A percentile compares a stretch with the other conserved stretches of the same genome.
Conservation (phyloP, 1,140 invertebrate species). For the Euglossa dilemma region DNA sequence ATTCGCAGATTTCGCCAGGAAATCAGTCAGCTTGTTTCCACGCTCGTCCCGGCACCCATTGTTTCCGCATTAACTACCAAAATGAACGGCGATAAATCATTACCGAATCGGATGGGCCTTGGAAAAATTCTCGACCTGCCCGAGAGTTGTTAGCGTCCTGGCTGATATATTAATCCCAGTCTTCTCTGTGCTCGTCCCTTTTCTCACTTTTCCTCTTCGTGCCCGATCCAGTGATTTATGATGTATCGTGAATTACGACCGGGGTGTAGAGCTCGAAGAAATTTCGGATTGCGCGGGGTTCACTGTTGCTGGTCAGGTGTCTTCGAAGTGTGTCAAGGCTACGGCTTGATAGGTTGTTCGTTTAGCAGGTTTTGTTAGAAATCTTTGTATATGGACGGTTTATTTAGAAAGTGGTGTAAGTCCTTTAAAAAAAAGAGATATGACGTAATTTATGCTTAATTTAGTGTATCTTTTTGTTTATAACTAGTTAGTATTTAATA, state of each 20-base stretch:
- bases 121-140: background rate
- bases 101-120: background rate
- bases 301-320: no score
- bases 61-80: conserved; percentile 10
- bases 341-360: no score
- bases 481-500: no score
- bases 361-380: no score
- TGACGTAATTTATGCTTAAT: no score
- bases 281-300: background rate
- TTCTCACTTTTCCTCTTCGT: no score
- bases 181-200: background rate
- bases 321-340: no score
- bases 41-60: conserved; percentile 9
- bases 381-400: no score
- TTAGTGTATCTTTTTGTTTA: no score
- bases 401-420: no score
- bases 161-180: background rate
- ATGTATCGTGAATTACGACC: background rate
- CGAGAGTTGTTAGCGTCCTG: background rate
- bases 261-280: background rate
- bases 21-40: conserved; percentile 46
- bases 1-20: conserved; percentile 54
- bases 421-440: no score
- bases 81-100: conserved; percentile 24
- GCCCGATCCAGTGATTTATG: background rate